A percentile compares a stretch with the other conserved stretches of the same genome.
Evolutionary conservation across 2,797 vertebrate genomes (phyloP).

Genomic region (Galaxias olidus): DNA sequence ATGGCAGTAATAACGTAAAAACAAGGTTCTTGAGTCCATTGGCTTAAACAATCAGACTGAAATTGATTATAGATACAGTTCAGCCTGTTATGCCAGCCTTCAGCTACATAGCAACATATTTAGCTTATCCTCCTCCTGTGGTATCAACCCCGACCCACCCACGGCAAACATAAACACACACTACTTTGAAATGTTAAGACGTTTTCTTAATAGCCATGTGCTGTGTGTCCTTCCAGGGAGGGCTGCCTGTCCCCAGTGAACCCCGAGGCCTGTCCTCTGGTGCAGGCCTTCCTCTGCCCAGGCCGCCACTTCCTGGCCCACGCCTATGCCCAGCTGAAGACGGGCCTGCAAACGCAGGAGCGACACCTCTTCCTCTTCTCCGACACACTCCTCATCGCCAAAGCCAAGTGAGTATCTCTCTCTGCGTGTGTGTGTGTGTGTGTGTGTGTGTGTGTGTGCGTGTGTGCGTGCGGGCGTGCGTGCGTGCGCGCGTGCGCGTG

Average conservation of each 20-base stretch:
- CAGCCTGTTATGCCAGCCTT: too few relatives aligned
- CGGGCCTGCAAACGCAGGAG: constrained; percentile 90
- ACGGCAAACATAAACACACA: background rate
- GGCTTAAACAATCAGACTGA: too few relatives aligned
- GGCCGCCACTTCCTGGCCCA: constrained; percentile 82
- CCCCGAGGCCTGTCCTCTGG: constrained; percentile 84
- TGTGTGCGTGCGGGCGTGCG: background rate
- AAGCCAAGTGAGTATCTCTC: constrained; percentile 85
- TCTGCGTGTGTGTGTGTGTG: constrained; percentile 6
- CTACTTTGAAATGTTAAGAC: background rate
- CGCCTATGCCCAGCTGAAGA: constrained; percentile 85
- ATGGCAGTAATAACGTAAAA: too few relatives aligned
- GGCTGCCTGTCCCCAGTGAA: constrained; percentile 81
- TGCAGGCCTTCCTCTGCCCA: constrained; percentile 84
- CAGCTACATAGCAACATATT: too few relatives aligned
- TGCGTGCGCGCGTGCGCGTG: background rate
- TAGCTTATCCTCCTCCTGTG: too few relatives aligned
- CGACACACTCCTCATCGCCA: constrained; percentile 88
- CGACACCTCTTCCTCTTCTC: constrained; percentile 92
- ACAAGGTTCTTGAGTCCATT: too few relatives aligned
- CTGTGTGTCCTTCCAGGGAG: constrained; percentile 75
- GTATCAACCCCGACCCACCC: too few relatives aligned
- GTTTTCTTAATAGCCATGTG: background rate
- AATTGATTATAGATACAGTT: too few relatives aligned
- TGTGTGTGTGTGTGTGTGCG: constrained; percentile 1